Evolutionary conservation across 1,140 invertebrate species (phyloP).

Genomic region (Zaprionus vittiger): DNA sequence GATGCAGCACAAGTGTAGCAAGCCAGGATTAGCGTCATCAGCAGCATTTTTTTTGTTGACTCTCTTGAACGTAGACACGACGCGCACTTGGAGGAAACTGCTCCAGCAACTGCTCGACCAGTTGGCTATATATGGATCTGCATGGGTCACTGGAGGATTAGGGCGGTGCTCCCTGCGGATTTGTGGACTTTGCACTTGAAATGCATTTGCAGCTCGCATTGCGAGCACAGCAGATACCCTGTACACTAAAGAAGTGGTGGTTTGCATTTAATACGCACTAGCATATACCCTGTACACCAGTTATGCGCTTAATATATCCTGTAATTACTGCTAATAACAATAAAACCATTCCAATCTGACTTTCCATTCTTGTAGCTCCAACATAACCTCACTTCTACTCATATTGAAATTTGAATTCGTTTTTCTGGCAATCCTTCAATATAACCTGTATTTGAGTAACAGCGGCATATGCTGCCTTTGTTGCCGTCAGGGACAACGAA

Average conservation of each 20-base stretch:
- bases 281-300: neutral
- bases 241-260: neutral
- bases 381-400: too few relatives aligned
- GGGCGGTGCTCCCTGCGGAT: neutral
- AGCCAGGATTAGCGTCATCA: neutral
- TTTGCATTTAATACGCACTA: neutral
- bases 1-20: neutral
- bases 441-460: too few relatives aligned
- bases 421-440: too few relatives aligned
- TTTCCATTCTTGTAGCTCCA: neutral
- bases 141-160: neutral
- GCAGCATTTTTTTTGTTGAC: neutral
- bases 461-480: neutral
- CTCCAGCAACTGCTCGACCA: neutral
- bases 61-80: neutral
- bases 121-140: neutral
- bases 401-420: too few relatives aligned
- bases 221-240: neutral
- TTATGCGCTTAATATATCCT: neutral
- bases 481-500: neutral
- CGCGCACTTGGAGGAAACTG: neutral
- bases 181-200: neutral
- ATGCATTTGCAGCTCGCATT: neutral
- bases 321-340: neutral
- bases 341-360: neutral